Base-by-base conservation (phyloP, 2,113 vertebrate genomes). In the Ginglymostoma cirratum region DNA sequence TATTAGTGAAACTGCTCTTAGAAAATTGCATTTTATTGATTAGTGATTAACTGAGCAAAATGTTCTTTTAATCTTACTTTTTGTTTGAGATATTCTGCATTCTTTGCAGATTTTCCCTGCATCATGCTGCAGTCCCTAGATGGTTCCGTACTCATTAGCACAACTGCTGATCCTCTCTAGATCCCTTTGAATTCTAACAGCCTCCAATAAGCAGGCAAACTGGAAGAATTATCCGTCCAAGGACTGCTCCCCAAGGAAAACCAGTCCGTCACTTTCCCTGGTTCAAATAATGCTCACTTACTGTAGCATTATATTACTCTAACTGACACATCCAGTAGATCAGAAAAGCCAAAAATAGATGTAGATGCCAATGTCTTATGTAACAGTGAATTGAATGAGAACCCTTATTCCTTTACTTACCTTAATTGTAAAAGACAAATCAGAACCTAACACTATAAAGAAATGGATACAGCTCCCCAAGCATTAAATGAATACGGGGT, bases 81-180 rank as follows among this genome's bases (percentile, higher is more conserved):
- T 93, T 93, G 66, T n/a, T 48, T 66, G 55, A n/a, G 55, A 65
- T 92, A 66, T 92, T 92, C 89, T 66, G 55, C 15, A 17, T 90
- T 78, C 34, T 80, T 80, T 80, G 65, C 34, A 90, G 52, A 90
- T 55, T 90, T 92, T 92, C 5, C 6, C 24, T 94, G 92, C 92
- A 69, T 45, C 21, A 42, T 42, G 66, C 17, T 14, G 21, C 66
- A 95, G 23, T 48, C 24, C 67, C 67, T 76, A 42, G 42, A 15
- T 95, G 94, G 8, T 72, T 72, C 70, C 14, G 45, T 27, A 48
- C 42, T 70, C 67, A 76, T 95, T 95, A 95, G 94, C 94, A 95
- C 94, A 76, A 72, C 42, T 95, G 24, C 45, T 72, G 38, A 52
- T 14, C 23, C 67, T 76, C 69, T 76, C 69, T 48, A 48, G 12